Conservation (phyloP, 2,797 vertebrate genomes). For the Anguilla anguilla region DNA sequence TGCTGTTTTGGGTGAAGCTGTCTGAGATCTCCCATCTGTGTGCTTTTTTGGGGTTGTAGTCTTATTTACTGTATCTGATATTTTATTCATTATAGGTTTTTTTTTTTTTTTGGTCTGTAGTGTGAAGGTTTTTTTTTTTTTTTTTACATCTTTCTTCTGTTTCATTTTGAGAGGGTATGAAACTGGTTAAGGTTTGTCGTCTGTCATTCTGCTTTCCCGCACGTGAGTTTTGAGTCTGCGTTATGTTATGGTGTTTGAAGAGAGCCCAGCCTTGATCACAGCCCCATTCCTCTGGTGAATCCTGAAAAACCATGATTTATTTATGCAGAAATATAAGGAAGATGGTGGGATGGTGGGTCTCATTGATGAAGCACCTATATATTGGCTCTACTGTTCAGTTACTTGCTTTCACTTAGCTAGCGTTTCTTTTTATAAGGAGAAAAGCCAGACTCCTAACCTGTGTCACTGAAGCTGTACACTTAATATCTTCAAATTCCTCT, state of each 20-base stretch:
- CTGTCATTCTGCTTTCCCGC: constrained; percentile 44
- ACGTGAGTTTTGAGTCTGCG: constrained; percentile 38
- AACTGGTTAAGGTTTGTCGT: constrained; percentile 52
- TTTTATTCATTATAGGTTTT: constrained; percentile 51
- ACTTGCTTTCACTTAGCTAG: constrained; percentile 57
- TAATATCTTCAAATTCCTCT: constrained; percentile 23
- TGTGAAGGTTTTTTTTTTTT: constrained; percentile 45
- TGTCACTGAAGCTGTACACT: constrained; percentile 42
- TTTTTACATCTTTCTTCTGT: constrained; percentile 29
- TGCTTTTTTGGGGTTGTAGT: constrained; percentile 57
- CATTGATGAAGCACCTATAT: neutral
- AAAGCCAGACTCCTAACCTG: constrained; percentile 59
- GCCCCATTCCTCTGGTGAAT: constrained; percentile 1
- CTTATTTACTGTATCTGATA: constrained; percentile 57
- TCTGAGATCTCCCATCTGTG: constrained; percentile 55
- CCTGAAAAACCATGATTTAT: constrained; percentile 18
- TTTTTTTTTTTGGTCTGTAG: constrained; percentile 60
- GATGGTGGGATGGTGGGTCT: neutral
- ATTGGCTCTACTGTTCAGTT: constrained; percentile 39
- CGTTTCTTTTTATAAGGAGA: constrained; percentile 58
- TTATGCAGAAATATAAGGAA: constrained; percentile 25
- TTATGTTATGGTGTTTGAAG: constrained; percentile 23
- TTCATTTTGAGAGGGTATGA: constrained; percentile 48
- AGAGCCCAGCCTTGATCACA: constrained; percentile 24
- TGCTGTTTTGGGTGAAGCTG: constrained; percentile 49